Evolutionary conservation across 1,140 invertebrate genomes (phyloP).

Genomic region (Vanessa atalanta): DNA sequence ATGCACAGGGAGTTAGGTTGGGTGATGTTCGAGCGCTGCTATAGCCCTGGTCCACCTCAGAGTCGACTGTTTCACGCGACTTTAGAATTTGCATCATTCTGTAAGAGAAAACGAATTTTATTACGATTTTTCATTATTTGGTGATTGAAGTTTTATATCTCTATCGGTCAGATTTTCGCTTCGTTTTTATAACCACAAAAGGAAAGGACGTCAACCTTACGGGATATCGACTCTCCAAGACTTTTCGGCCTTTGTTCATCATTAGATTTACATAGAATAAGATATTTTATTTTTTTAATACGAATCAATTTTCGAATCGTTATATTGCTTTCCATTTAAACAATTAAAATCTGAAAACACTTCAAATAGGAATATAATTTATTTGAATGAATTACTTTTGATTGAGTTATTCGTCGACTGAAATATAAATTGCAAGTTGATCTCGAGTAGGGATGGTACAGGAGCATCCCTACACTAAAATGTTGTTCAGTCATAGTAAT

Average conservation of each 20-base stretch:
- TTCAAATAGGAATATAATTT: too few species aligned
- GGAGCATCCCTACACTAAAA: too few species aligned
- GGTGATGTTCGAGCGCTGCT: constrained; percentile 68
- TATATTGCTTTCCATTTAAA: too few species aligned
- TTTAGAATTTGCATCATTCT: constrained; percentile 74
- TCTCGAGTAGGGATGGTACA: too few species aligned
- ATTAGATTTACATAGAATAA: constrained; percentile 31
- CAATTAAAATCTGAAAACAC: too few species aligned
- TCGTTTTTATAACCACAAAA: constrained; percentile 63
- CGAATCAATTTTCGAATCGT: too few species aligned
- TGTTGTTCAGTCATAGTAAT: too few species aligned
- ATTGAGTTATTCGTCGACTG: too few species aligned
- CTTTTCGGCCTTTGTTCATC: constrained; percentile 75
- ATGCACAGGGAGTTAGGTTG: constrained; percentile 60
- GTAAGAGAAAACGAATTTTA: constrained; percentile 30
- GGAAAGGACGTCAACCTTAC: constrained; percentile 58
- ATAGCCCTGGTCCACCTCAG: constrained; percentile 67
- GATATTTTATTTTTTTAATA: too few species aligned
- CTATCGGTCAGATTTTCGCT: constrained; percentile 57
- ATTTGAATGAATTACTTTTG: too few species aligned
- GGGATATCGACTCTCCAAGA: constrained; percentile 60
- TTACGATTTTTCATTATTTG: neutral
- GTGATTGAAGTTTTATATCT: constrained; percentile 1
- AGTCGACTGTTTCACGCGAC: constrained; percentile 56
- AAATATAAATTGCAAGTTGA: too few species aligned